Conservation (phyloP, 2,113 vertebrate species). For the Dinomys branickii region DNA sequence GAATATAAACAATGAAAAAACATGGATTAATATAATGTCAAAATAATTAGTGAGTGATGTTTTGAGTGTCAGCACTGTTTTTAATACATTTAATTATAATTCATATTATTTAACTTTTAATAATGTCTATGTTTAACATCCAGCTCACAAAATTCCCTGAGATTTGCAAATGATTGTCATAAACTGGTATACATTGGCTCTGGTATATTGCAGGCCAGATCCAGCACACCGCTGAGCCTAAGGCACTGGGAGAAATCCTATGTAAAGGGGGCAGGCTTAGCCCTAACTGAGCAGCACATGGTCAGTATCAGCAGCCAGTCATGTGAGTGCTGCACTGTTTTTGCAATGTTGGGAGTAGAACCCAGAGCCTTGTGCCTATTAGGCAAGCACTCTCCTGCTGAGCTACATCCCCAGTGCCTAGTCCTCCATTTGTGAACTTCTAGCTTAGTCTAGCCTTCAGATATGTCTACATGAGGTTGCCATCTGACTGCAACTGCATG, state of each 20-base stretch:
- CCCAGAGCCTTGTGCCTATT: not conserved
- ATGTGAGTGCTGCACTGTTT: not conserved
- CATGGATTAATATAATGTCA: not conserved
- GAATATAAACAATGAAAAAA: not conserved
- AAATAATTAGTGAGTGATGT: not conserved
- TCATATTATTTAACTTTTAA: constrained; percentile 23
- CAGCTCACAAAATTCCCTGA: constrained; percentile 16
- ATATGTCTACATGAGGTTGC: not conserved
- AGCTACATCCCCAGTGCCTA: not conserved
- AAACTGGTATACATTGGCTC: not conserved
- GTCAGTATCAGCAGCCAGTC: not conserved
- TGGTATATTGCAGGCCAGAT: not conserved
- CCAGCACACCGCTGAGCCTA: not conserved
- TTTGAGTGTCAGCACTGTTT: not conserved
- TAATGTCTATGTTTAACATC: constrained; percentile 34
- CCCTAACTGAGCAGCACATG: not conserved
- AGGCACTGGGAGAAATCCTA: not conserved
- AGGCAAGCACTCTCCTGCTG: not conserved
- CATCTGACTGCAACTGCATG: not conserved
- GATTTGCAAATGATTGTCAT: not conserved
- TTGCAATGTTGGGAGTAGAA: not conserved
- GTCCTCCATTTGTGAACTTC: not conserved
- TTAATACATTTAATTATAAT: not conserved
- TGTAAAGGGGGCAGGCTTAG: not conserved
- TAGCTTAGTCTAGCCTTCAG: not conserved